Evolutionary conservation across 2,113 vertebrate genomes (phyloP).

Genomic region (Crypturellus undulatus): DNA sequence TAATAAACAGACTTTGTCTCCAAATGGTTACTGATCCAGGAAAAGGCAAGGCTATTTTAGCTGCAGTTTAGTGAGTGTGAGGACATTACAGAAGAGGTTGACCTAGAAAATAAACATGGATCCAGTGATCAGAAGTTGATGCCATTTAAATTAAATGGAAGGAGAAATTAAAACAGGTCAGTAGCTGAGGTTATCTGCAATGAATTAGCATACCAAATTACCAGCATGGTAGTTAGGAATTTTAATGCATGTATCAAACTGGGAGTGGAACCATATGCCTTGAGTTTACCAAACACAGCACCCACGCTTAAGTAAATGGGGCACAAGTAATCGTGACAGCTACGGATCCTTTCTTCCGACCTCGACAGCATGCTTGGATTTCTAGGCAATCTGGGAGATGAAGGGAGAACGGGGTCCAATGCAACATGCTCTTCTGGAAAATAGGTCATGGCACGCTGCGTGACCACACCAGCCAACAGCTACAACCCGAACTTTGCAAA

Average conservation of each 20-base stretch:
- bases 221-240: neutral
- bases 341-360: neutral
- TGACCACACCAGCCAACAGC: neutral
- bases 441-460: neutral
- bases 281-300: slow-evolving; percentile 58
- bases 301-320: slow-evolving; percentile 44
- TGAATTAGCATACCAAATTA: slow-evolving; percentile 32
- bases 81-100: slow-evolving; percentile 33
- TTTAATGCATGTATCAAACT: neutral
- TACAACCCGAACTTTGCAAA: neutral
- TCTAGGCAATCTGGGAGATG: neutral
- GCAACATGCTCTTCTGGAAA: neutral
- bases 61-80: slow-evolving; percentile 23
- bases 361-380: neutral
- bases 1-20: slow-evolving; percentile 72
- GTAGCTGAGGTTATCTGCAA: neutral
- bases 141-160: slow-evolving; percentile 22
- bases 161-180: slow-evolving; percentile 50
- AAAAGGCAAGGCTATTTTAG: slow-evolving; percentile 64
- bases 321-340: neutral
- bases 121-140: slow-evolving; percentile 13
- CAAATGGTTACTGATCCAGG: slow-evolving; percentile 74
- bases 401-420: neutral
- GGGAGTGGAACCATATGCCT: slow-evolving; percentile 54
- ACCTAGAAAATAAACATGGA: slow-evolving; percentile 62